Evolutionary conservation across 2,888 invertebrate genomes (phyloP), one percentile per base, ranked within the genome.

Genomic region (Polydrusus cervinus): DNA sequence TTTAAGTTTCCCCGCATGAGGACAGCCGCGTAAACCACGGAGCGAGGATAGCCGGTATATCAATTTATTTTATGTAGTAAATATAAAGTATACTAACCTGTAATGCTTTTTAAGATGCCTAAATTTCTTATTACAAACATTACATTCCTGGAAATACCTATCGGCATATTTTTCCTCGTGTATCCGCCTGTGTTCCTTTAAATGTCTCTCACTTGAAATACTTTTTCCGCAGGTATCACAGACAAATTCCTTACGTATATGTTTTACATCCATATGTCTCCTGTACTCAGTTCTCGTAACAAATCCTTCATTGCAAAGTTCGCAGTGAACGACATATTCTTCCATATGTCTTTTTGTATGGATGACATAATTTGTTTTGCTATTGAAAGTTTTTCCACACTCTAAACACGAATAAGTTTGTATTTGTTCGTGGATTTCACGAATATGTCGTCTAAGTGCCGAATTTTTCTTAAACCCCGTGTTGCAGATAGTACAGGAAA

Each of bases 401-500:
- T 74, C 74, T 13, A 49, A 18, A 40, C 77, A 77, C 7, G 53
- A 40, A 51, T 34, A 74, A 5, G 38, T 66, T 20, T 40, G 20
- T 3, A 25, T 64, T 11, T 71, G 66, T 13, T 74, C 74, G 34
- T 77, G 77, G 10, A 74, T 57, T 20, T 77, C 68, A 34, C 71
- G 43, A 14, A 74, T 71, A 49, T 77, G 77, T n/a, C 74, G 49
- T 25, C 71, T 51, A 0, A 74, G 49, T 49, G 74, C 64, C 8
- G 74, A 77, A 34, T 57, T 74, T 45, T 71, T 74, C 25, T 74
- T 77, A 18, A 77, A 74, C 3, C 30, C 34, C 10, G 53, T 66
- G 38, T 47, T 60, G 55, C 78, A 78, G 16, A 62, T 34, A 0
- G 14, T 10, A 53, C 91, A 90, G 0, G 88, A 85, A 76, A 89